Evolutionary conservation across 1,140 invertebrate species (phyloP).

Genomic region (Zeugodacus cucurbitae): DNA sequence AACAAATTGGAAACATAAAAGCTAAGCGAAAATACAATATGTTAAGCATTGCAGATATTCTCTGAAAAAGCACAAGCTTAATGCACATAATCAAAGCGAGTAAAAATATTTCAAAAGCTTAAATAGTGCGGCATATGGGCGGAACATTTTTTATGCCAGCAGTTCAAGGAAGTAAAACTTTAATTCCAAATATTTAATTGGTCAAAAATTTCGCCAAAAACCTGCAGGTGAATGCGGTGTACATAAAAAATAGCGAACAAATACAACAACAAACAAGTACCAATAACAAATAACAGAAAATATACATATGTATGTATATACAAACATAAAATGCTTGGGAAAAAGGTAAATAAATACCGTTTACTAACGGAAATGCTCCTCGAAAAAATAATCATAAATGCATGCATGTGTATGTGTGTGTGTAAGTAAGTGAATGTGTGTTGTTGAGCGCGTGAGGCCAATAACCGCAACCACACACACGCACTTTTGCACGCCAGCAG

Average conservation of each 20-base stretch:
- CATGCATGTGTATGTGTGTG: neutral
- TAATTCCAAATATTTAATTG: constrained; percentile 1
- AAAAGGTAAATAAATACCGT: neutral
- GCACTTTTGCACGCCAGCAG: neutral
- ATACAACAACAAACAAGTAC: neutral
- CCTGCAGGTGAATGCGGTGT: neutral
- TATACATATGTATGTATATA: neutral
- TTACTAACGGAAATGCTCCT: neutral
- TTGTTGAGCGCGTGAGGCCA: neutral
- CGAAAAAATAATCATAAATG: neutral
- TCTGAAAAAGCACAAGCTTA: neutral
- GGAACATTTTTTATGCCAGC: neutral
- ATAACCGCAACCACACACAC: constrained; percentile 18
- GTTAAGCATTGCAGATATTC: neutral
- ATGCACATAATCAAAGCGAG: neutral
- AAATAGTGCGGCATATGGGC: neutral
- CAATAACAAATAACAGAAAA: neutral
- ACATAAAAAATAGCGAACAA: neutral
- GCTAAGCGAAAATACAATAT: neutral
- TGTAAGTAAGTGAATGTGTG: neutral
- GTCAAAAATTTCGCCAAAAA: neutral
- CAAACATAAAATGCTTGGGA: neutral
- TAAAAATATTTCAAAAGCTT: neutral
- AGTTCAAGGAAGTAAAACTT: neutral
- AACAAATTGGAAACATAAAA: neutral